A percentile compares a stretch with the other conserved stretches of the same genome.
These are phyloP conservation scores for Sapayoa aenigma DNA, from an alignment of 2,113 vertebrate species.

Conservation along the genomic window DNA sequence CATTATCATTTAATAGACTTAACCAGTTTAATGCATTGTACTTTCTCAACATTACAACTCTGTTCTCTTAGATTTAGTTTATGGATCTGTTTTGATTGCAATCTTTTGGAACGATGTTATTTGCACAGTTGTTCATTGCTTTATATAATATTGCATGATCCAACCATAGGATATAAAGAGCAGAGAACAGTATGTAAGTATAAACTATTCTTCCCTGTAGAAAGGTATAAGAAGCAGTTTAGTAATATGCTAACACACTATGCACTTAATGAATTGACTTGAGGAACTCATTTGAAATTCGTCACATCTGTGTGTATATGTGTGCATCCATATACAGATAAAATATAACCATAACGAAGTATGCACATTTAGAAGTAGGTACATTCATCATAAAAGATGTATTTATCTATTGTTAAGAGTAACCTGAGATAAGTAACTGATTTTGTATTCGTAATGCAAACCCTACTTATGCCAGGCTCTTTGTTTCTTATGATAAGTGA, in stretches of 20 bases:
- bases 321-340: not conserved
- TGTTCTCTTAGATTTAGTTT: not conserved
- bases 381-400: conserved; percentile 47
- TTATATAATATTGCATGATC: not conserved
- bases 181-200: not conserved
- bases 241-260: not conserved
- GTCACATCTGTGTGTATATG: not conserved
- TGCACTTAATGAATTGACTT: not conserved
- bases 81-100: not conserved
- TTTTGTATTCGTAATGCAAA: conserved; percentile 61
- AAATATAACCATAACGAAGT: not conserved
- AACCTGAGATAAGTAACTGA: conserved; percentile 44
- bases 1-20: conserved; percentile 58
- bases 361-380: conserved; percentile 9
- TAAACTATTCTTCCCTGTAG: not conserved
- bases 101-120: not conserved
- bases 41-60: not conserved
- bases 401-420: conserved; percentile 2
- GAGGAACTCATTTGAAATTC: not conserved
- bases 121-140: not conserved
- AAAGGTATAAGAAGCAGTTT: not conserved
- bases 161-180: not conserved
- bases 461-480: conserved; percentile 69
- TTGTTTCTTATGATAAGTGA: conserved; percentile 87
- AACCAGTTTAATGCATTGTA: not conserved